phyloP scores from a whole-genome alignment of 2,113 vertebrate genomes.

The Ia io region DNA sequence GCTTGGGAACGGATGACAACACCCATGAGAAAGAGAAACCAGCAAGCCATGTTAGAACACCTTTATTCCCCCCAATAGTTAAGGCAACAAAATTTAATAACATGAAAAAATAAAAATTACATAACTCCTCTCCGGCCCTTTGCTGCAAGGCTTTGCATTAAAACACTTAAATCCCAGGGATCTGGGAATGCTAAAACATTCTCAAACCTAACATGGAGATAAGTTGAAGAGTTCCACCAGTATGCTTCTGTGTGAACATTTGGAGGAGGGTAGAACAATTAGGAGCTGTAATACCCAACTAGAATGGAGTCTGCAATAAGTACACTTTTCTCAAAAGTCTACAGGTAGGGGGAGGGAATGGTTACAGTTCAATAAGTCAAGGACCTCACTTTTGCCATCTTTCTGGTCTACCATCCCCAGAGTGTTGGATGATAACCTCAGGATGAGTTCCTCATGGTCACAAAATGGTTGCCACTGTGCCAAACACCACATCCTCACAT shows the following conservation, averaged over 20 bases:
- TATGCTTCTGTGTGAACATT: background rate
- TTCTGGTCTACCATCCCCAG: background rate
- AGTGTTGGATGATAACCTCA: background rate
- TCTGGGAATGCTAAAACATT: background rate
- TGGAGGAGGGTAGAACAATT: background rate
- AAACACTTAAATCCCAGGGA: background rate
- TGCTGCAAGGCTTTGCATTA: background rate
- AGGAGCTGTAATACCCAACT: background rate
- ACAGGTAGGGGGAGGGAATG: background rate
- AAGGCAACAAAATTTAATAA: slow-evolving; percentile 49
- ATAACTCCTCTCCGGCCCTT: background rate
- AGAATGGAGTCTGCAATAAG: background rate
- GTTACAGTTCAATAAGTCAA: background rate
- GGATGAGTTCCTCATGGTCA: background rate
- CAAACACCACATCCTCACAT: background rate
- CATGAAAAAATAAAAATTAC: slow-evolving; percentile 37
- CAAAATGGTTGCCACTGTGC: background rate
- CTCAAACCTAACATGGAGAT: background rate
- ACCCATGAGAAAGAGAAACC: slow-evolving; percentile 57
- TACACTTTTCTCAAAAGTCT: background rate
- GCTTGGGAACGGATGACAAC: slow-evolving; percentile 27
- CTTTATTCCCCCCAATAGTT: slow-evolving; percentile 63
- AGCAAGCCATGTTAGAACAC: slow-evolving; percentile 6
- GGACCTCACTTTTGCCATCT: background rate
- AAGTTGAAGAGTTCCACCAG: background rate